Base-by-base conservation (phyloP, 2,113 vertebrate genomes). In the Microcebus jonahi region DNA sequence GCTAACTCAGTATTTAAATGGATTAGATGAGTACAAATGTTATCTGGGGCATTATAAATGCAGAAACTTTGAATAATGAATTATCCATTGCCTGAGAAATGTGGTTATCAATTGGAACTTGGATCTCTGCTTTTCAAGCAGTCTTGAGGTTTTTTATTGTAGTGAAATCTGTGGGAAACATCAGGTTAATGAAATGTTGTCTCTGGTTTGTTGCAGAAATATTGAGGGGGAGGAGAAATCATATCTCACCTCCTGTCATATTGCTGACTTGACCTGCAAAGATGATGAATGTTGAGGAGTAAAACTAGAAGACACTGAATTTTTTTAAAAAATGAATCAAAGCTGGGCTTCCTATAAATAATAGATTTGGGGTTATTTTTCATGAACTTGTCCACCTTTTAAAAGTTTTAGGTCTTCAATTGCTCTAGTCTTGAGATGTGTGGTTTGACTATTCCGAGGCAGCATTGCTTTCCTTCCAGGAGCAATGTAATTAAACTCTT, bases 291-390 rank as follows among this genome's bases (percentile, higher is more conserved):
- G 48, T 53, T 67, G 48, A 94, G 61, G 20, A 61, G n/a, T 79
- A 79, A 71, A 96, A 18, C 57, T 79, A 91, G 25, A 92, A 94
- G 67, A 59, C 55, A 76, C 1, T 84, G 89, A 88, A 88, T 76
- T 97, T 96, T 94, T 48, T 96, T 97, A 76, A 76, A 4, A 29
- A 97, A 87, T 92, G 50, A 95, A 48, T 94, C 73, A 94, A 94
- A 91, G 31, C 67, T 55, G 61, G 97, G 42, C 65, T 98, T 96
- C 36, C 31, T 94, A 75, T 96, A 95, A 21, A 34, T 94, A 95
- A 97, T 97, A 31, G 25, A 90, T 70, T 50, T 96, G 45, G 27
- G 18, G 14, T 6, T 86, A 31, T 85, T 97, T 98, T 85, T 94
- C 75, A 92, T 70, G 68, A n/a, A 84, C n/a, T 63, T 65, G 23